These are phyloP conservation scores for Belgica antarctica DNA, from an alignment of 2,888 invertebrate species.

Conservation along the genomic window DNA sequence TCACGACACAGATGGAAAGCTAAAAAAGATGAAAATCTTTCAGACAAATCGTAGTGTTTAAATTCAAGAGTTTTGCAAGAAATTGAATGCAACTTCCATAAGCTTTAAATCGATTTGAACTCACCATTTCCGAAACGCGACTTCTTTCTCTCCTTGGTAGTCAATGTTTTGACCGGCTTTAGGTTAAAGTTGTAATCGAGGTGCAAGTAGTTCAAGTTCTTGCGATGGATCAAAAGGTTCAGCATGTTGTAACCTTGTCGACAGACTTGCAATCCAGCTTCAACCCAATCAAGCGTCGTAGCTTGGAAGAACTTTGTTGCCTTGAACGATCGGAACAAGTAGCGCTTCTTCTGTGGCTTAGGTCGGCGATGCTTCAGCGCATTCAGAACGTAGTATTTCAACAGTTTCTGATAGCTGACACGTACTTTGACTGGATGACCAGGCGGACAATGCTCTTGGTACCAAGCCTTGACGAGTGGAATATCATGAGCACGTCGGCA, in stretches of 20 bases:
- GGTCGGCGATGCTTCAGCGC: slow-evolving; percentile 96
- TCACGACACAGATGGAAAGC: slow-evolving; percentile 99
- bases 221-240: slow-evolving; percentile 96
- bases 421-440: slow-evolving; percentile 98
- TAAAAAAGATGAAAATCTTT: slow-evolving; percentile 51
- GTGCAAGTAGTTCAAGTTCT: slow-evolving; percentile 98
- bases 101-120: slow-evolving; percentile 47
- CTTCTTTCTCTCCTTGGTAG: slow-evolving; percentile 99
- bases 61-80: slow-evolving; percentile 13
- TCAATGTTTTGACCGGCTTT: slow-evolving; percentile 98
- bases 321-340: slow-evolving; percentile 97
- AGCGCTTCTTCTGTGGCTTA: slow-evolving; percentile 97
- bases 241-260: slow-evolving; percentile 99
- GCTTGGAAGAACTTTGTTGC: slow-evolving; percentile 99
- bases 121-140: slow-evolving; percentile 92
- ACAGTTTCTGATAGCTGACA: slow-evolving; percentile 96
- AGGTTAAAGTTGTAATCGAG: slow-evolving; percentile 99
- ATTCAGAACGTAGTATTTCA: slow-evolving; percentile 98
- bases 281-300: slow-evolving; percentile 99
- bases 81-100: slow-evolving; percentile 1
- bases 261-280: slow-evolving; percentile 97
- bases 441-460: slow-evolving; percentile 89
- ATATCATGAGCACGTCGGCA: slow-evolving; percentile 93
- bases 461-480: slow-evolving; percentile 97
- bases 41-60: background rate